Percentiles rank a stretch among this genome's conserved stretches.
Conservation (phyloP, 2,797 vertebrate genomes). For the Dipus sagitta region DNA sequence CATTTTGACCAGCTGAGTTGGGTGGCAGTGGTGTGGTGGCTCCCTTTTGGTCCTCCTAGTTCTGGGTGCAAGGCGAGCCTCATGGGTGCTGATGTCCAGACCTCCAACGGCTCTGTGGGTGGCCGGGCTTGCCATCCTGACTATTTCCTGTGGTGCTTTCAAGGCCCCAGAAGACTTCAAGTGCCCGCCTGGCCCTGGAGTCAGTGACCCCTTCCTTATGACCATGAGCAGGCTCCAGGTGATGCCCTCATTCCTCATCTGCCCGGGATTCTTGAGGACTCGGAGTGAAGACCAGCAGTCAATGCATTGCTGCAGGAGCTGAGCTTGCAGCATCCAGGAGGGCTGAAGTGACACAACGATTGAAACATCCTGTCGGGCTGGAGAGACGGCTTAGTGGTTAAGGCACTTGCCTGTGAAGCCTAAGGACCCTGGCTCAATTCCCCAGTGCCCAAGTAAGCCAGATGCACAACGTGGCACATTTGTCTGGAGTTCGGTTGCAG, state of each 20-base stretch:
- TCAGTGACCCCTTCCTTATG: not conserved
- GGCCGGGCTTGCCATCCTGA: not conserved
- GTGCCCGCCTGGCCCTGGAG: accelerated
- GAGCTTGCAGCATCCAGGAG: accelerated
- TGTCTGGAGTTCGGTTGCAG: no score
- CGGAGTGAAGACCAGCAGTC: no score
- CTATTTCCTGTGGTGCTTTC: no score
- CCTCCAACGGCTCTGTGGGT: not conserved
- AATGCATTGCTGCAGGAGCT: not conserved
- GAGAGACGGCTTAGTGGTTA: no score
- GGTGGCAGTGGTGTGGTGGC: accelerated
- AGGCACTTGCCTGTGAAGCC: no score
- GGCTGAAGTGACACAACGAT: no score
- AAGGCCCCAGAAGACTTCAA: not conserved
- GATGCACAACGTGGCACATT: no score
- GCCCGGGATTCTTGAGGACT: not conserved
- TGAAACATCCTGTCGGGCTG: no score
- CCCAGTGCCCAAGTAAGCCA: no score
- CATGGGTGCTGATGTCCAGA: accelerated
- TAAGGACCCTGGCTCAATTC: no score
- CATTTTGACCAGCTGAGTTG: accelerated
- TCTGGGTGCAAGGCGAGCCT: not conserved
- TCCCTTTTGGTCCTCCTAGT: not conserved
- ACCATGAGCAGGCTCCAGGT: not conserved
- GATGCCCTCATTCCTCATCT: not conserved